Evolutionary conservation across 2,888 invertebrate genomes (phyloP).

Genomic region (Patella depressa): DNA sequence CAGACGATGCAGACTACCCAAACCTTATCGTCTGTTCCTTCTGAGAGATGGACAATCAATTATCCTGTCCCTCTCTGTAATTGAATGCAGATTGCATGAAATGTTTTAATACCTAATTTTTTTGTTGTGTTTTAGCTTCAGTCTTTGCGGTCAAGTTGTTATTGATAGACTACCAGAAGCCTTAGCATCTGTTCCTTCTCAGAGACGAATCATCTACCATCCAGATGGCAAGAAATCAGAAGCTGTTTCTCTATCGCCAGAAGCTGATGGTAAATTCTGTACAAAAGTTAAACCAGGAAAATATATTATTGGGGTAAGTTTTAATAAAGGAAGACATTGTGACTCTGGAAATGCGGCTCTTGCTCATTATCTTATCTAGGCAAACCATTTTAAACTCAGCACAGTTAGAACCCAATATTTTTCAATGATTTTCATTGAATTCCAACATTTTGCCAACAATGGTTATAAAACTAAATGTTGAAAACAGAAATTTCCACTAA

Average conservation of each 20-base stretch:
- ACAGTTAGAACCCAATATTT: too few relatives aligned
- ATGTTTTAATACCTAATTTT: neutral
- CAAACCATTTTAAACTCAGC: too few relatives aligned
- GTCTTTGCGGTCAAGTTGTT: slow-evolving; percentile 75
- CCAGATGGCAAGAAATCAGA: slow-evolving; percentile 57
- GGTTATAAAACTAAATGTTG: too few relatives aligned
- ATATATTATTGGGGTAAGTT: slow-evolving; percentile 75
- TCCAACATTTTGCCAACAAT: too few relatives aligned
- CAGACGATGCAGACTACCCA: too few relatives aligned
- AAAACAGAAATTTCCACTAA: too few relatives aligned
- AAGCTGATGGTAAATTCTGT: slow-evolving; percentile 82
- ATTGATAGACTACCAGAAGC: slow-evolving; percentile 67
- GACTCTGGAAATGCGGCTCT: too few relatives aligned
- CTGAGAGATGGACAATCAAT: slow-evolving; percentile 43
- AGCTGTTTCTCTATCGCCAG: slow-evolving; percentile 62
- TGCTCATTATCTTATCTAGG: too few relatives aligned
- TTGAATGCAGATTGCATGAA: neutral
- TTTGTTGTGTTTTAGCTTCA: slow-evolving; percentile 73
- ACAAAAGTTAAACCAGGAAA: slow-evolving; percentile 81
- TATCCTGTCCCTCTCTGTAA: too few relatives aligned
- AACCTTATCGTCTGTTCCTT: slow-evolving; percentile 46
- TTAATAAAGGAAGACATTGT: too few relatives aligned
- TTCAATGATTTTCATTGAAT: too few relatives aligned
- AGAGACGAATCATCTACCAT: slow-evolving; percentile 59
- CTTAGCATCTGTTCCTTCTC: slow-evolving; percentile 46